phyloP scores from a whole-genome alignment of 2,888 invertebrate species.

The Cerastoderma edule region DNA sequence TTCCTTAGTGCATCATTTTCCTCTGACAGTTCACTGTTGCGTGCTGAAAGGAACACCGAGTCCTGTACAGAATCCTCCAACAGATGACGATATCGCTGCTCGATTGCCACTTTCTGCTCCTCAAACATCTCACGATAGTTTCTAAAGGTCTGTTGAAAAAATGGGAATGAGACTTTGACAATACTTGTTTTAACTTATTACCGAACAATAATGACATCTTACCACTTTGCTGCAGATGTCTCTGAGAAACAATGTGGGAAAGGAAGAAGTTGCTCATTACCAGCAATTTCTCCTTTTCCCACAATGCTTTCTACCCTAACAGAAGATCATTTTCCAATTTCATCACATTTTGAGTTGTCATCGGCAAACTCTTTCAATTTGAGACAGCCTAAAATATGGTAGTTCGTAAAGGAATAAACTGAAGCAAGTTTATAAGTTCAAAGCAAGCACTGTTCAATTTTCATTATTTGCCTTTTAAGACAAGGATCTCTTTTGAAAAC shows the following conservation, averaged over 20 bases:
- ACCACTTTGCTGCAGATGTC: no score
- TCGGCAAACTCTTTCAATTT: no score
- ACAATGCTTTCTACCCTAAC: neutral
- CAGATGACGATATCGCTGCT: conserved; percentile 78
- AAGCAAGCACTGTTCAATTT: no score
- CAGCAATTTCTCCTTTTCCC: neutral
- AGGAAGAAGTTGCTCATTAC: conserved; percentile 1
- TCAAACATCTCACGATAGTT: conserved; percentile 82
- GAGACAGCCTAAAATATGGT: no score
- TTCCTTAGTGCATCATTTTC: conserved; percentile 76
- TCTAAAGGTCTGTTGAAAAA: conserved; percentile 75
- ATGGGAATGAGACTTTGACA: neutral
- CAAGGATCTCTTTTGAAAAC: no score
- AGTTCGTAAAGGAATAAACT: no score
- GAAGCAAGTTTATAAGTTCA: no score
- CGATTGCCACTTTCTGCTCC: conserved; percentile 80
- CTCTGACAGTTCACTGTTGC: conserved; percentile 77
- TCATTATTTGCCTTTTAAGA: no score
- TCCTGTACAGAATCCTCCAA: conserved; percentile 81
- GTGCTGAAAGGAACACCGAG: conserved; percentile 79
- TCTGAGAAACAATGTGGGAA: neutral
- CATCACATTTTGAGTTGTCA: no score
- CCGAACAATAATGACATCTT: no score
- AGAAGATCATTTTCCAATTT: no score
- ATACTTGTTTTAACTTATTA: no score